Conservation (phyloP, 2,113 vertebrate genomes). For the Seriola dumerili region DNA sequence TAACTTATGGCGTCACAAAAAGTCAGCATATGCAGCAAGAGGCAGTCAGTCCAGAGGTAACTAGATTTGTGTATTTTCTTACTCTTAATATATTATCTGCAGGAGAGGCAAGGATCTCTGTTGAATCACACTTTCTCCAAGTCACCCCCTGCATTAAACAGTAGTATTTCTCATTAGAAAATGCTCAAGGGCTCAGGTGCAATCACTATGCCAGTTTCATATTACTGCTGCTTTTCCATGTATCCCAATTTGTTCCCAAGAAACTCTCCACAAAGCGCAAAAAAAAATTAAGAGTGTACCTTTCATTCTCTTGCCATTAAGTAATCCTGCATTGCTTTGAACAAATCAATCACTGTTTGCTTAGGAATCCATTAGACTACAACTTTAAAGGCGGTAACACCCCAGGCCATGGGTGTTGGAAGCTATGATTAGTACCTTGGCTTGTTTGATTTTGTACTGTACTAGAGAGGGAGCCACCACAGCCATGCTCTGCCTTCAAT, state of each 20-base stretch:
- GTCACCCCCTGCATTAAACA: background rate
- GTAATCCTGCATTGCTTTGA: slow-evolving; percentile 16
- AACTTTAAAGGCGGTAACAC: slow-evolving; percentile 47
- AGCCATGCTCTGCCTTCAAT: slow-evolving; percentile 48
- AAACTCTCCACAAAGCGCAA: slow-evolving; percentile 9
- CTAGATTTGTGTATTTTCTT: background rate
- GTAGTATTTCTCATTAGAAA: background rate
- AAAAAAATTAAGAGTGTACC: slow-evolving; percentile 9
- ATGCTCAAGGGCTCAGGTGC: background rate
- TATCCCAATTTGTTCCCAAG: background rate
- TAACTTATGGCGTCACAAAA: background rate
- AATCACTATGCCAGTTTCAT: background rate
- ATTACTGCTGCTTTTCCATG: slow-evolving; percentile 4
- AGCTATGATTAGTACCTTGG: slow-evolving; percentile 48
- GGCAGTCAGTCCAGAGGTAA: background rate
- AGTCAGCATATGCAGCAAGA: background rate
- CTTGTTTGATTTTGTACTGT: slow-evolving; percentile 43
- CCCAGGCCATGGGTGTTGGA: slow-evolving; percentile 30
- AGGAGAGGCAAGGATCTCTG: background rate
- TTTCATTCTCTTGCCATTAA: slow-evolving; percentile 16
- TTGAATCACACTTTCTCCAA: background rate
- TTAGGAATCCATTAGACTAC: slow-evolving; percentile 63
- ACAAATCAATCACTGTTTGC: slow-evolving; percentile 51
- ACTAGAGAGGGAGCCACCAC: slow-evolving; percentile 26
- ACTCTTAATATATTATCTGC: background rate